Base-by-base conservation (phyloP, 2,113 vertebrate genomes). In the Pygoscelis antarcticus region DNA sequence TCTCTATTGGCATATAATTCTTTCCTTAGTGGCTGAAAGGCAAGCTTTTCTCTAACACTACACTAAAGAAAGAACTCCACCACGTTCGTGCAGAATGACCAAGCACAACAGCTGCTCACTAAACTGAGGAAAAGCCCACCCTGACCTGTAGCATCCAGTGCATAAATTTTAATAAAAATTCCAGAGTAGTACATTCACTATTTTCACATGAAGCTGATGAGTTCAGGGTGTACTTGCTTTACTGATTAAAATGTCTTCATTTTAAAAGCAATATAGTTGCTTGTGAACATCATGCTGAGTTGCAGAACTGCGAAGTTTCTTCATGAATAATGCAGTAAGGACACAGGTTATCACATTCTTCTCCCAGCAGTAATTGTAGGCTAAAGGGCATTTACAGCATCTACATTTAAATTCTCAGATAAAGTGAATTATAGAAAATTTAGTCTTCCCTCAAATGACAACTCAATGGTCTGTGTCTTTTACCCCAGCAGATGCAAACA, bases 401-500 rank as follows among this genome's bases (percentile, higher is more conserved):
- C 47, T 78, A n/a, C 46, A 85, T 65, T 75, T 92, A 89, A 92
- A 91, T 92, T 95, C 83, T 87, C 44, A 82, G 72, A 93, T 49
- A 84, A 89, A 89, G 36, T 30, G 22, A 17, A 62, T 74, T 84
- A 76, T 11, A 74, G 46, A 58, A 87, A 92, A 27, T 65, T 79
- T 55, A 83, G 38, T 75, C 38, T 83, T 83, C 26, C 16, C 47
- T 95, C 49, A 92, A 69, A 71, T 78, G 47, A 83, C 42, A 89
- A 23, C 32, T 83, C 70, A 77, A 4, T n/a, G 34, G 20, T 62
- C 64, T 81, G 36, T 42, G 27, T 69, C 60, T 92, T 90, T 46
- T 72, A 91, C 14, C 7, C 23, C 38, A 79, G 52, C 47, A 87
- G 36, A 89, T 20, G 29, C 25, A 91, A 95, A 57, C 32, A 82